Evolutionary conservation across 1,140 invertebrate genomes (phyloP).

Genomic region (Drepana arcuata): DNA sequence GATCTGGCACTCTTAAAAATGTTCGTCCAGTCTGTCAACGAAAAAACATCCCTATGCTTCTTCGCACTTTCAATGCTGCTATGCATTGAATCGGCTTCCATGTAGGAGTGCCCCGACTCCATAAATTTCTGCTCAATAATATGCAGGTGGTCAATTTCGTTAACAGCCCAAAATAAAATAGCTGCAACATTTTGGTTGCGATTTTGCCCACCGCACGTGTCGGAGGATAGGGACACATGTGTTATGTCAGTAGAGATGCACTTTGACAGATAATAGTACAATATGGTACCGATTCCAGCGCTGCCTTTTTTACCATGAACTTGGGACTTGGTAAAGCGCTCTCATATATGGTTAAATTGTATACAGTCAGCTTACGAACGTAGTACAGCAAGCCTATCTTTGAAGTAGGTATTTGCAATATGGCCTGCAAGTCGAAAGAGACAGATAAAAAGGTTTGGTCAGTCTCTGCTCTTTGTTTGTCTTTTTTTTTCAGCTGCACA

Average conservation of each 20-base stretch:
- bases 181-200: constrained; percentile 10
- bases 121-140: constrained; percentile 7
- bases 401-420: neutral
- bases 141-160: constrained; percentile 5
- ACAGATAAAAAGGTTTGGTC: neutral
- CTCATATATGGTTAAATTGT: neutral
- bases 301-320: constrained; percentile 11
- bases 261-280: constrained; percentile 7
- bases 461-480: neutral
- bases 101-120: constrained; percentile 7
- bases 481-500: neutral
- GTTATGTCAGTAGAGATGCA: constrained; percentile 2
- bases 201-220: constrained; percentile 14
- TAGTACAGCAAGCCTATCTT: neutral
- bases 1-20: constrained; percentile 5
- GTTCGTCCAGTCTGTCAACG: constrained; percentile 5
- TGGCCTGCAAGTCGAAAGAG: neutral
- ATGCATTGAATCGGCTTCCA: constrained; percentile 13
- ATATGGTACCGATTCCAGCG: constrained; percentile 9
- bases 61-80: constrained; percentile 8
- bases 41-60: constrained; percentile 4
- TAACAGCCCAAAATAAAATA: constrained; percentile 4
- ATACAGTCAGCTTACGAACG: neutral
- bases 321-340: constrained; percentile 7
- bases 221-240: constrained; percentile 6